A percentile compares a stretch with the other conserved stretches of the same genome.
Conservation (phyloP, 2,797 vertebrate genomes). For the Pseudochirops cupreus region DNA sequence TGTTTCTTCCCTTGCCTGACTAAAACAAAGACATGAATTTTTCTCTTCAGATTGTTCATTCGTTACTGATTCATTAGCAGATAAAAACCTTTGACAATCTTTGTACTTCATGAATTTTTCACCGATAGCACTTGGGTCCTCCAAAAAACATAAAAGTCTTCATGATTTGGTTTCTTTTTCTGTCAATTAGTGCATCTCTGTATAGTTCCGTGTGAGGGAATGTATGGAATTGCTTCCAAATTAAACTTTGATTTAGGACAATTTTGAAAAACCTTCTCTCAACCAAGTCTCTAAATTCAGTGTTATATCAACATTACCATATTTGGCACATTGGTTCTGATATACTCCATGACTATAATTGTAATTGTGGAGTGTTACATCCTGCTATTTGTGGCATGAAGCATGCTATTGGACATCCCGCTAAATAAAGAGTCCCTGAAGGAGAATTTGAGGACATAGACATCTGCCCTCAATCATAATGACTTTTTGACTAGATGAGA, state of each 20-base stretch:
- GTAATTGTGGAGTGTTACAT: background rate
- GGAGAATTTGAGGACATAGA: background rate
- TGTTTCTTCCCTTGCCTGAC: background rate
- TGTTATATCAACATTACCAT: constrained; percentile 1
- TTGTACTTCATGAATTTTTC: background rate
- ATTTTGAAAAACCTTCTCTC: background rate
- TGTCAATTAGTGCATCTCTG: background rate
- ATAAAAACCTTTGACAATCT: background rate
- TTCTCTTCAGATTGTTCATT: background rate
- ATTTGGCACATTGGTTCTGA: background rate
- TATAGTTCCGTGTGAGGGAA: background rate
- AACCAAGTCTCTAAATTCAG: background rate
- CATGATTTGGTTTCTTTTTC: background rate
- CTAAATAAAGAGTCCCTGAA: background rate
- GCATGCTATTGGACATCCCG: background rate
- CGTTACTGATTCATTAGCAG: background rate
- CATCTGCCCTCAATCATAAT: background rate
- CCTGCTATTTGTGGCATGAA: background rate
- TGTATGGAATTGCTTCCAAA: background rate
- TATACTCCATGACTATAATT: background rate
- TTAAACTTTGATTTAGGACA: background rate
- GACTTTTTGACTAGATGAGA: background rate
- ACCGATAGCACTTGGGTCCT: background rate
- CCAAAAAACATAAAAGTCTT: background rate
- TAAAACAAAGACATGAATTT: background rate